Evolutionary conservation across 1,140 invertebrate genomes (phyloP), one percentile per base, ranked within the genome.

Genomic region (Drosophila athabasca): DNA sequence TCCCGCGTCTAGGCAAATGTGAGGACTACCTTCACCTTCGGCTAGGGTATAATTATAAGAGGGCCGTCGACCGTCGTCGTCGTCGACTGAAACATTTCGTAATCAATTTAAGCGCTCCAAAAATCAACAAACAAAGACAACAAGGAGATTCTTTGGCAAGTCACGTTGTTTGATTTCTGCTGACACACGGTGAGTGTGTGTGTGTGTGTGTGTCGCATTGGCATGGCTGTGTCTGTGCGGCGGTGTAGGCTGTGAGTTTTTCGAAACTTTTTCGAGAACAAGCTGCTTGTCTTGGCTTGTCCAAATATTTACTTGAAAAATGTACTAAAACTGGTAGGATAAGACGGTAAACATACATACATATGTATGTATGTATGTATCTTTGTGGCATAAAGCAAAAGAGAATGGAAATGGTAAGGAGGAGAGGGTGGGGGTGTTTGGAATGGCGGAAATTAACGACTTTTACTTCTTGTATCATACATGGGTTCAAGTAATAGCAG

Each of bases 51-150:
- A 58, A 69, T 58, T 69, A 69, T 58, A 19, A 31, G 41, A 11
- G 2, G 1, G 8, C 35, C 19, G 7, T 39, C 31, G 24, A 24
- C 24, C 9, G 31, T 9, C 35, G n/a, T n/a, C 11, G 31, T 35
- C 6, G 9, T 24, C 3, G 15, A 17, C 35, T 17, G 24, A 19
- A 39, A 69, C 8, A 69, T 58, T 69, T 58, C 65, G 64, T 69
- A 69, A 67, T 67, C 64, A 67, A 66, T 67, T 66, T 67, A 67
- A 67, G 64, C 64, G 64, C 64, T 53, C 52, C 22, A 69, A 69
- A 69, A 26, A 68, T 68, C 67, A 69, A 69, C 67, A 69, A 69
- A 69, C 67, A 69, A 69, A 31, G 64, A 68, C 51, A 2, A 1
- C 35, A 11, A 3, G 35, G 24, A 69, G 52, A 49, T 58, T 35